Base-by-base conservation (phyloP, 2,888 invertebrate species). In the Papilio demoleus region DNA sequence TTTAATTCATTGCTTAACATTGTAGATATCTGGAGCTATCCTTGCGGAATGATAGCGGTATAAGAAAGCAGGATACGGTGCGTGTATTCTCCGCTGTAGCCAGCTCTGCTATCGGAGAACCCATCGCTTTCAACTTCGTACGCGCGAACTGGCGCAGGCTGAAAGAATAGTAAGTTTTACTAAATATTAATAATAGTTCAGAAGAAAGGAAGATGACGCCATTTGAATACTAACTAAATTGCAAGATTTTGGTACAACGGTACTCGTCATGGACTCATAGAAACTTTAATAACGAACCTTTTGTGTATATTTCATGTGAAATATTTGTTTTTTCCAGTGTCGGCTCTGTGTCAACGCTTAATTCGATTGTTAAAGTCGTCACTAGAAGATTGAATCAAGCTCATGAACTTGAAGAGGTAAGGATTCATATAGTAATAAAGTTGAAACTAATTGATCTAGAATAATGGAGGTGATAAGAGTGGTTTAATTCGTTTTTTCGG, bases 11-110 rank as follows among this genome's bases (percentile, higher is more conserved):
- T 17, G 1, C 4, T 38, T 47, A 11, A 38, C 31, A 67, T 71
- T 72, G 1, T 79, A 95, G 95, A 78, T 97, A 96, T 81, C 87
- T 98, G 70, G 95, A 96, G 68, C 94, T 96, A 86, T 94, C 97
- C 0, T 86, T 97, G 22, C 94, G 94, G 1, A 95, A 95, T 59
- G 95, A 95, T 77, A 94, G 95, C 8, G 96, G 95, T 1, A 97
- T 98, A 65, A 93, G 97, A 8, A 97, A 97, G 79, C 97, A 98
- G 83, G 97, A 98, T 80, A 94, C 95, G 0, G 93, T 95, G 6
- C 90, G 95, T 11, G 97, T 97, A 0, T 97, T 97, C 81, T 94
- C 94, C 0, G 94, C 96, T 0, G 96, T 97, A 0, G 94, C 97
- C 0, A 94, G 93, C 59, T 97, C 96, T 65, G 94, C 95, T 0